Evolutionary conservation across 1,140 invertebrate species (phyloP).

Genomic region (Brachystomella parvula): DNA sequence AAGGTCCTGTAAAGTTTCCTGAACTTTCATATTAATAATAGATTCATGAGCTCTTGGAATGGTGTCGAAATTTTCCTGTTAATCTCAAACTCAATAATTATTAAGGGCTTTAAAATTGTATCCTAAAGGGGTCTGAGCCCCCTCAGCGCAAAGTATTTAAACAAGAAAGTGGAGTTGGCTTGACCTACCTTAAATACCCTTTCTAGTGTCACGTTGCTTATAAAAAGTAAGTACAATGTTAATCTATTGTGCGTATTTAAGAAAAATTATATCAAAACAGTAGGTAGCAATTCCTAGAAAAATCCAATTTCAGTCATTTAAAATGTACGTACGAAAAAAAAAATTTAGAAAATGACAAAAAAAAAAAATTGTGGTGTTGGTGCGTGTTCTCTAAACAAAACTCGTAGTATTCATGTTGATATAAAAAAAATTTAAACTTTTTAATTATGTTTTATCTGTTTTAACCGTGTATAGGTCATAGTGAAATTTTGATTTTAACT

Average conservation of each 20-base stretch:
- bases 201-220: slow-evolving; percentile 10
- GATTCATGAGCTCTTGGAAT: too few relatives aligned
- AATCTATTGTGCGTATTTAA: not conserved
- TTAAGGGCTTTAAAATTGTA: slow-evolving; percentile 9
- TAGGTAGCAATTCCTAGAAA: too few relatives aligned
- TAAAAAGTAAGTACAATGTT: slow-evolving; percentile 6
- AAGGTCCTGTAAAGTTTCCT: too few relatives aligned
- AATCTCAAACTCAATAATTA: too few relatives aligned
- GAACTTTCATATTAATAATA: too few relatives aligned
- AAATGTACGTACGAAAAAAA: not conserved
- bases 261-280: slow-evolving; percentile 1
- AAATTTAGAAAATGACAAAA: not conserved
- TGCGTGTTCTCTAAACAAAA: not conserved
- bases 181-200: slow-evolving; percentile 7
- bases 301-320: too few relatives aligned
- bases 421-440: not conserved
- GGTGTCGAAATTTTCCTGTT: too few relatives aligned
- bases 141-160: slow-evolving; percentile 1
- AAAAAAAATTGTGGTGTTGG: slow-evolving; percentile 1
- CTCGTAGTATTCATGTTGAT: slow-evolving; percentile 1
- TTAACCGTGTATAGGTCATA: too few relatives aligned
- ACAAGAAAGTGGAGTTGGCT: not conserved
- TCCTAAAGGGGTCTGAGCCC: not conserved
- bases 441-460: not conserved
- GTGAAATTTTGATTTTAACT: too few relatives aligned